phyloP scores from a whole-genome alignment of 2,113 vertebrate species.

The Cyprichromis sp. region DNA sequence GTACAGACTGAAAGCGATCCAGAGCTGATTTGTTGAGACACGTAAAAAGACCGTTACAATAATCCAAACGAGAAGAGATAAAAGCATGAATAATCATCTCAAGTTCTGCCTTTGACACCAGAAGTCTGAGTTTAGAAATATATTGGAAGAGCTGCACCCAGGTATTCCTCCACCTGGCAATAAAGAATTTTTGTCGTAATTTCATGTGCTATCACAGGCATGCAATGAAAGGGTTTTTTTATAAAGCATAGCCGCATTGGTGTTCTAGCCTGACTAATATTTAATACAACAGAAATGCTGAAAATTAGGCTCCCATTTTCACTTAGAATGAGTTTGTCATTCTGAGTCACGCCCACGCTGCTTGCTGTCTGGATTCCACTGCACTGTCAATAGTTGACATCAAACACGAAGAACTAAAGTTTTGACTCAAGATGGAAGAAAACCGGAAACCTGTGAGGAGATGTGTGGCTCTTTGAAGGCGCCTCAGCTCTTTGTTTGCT shows the following conservation, averaged over 20 bases:
- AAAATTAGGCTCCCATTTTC: not conserved
- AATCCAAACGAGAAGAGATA: too few relatives aligned
- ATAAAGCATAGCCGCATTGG: not conserved
- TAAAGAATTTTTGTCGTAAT: not conserved
- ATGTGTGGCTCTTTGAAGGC: not conserved
- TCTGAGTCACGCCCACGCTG: not conserved
- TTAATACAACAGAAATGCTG: not conserved
- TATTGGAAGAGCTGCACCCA: not conserved
- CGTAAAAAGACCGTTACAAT: too few relatives aligned
- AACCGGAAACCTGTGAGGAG: not conserved
- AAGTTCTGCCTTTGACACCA: too few relatives aligned
- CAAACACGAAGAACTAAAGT: not conserved
- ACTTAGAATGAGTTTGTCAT: not conserved
- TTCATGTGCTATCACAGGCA: not conserved
- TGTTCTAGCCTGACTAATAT: not conserved
- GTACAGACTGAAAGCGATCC: too few relatives aligned
- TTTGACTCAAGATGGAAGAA: not conserved
- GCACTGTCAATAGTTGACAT: not conserved
- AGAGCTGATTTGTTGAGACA: too few relatives aligned
- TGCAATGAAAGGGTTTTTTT: accelerated
- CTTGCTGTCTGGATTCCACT: not conserved
- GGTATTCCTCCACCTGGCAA: not conserved
- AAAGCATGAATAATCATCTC: too few relatives aligned
- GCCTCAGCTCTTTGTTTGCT: not conserved
- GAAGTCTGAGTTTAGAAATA: too few relatives aligned